Evolutionary conservation across 2,888 invertebrate genomes (phyloP).

Genomic region (Desoria tigrina): DNA sequence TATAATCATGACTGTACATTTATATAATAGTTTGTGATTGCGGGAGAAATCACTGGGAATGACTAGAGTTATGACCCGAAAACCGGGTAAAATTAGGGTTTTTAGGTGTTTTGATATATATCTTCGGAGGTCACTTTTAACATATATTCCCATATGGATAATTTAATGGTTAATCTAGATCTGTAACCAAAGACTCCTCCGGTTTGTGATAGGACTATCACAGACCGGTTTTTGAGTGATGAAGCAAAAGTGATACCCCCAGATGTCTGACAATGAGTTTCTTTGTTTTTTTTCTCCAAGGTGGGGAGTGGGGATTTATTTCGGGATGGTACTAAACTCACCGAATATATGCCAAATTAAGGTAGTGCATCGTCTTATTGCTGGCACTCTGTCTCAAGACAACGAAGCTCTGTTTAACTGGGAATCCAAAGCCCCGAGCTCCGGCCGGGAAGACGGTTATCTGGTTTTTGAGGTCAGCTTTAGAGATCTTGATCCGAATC

Average conservation of each 20-base stretch:
- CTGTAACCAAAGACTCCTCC: too few relatives aligned
- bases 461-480: constrained; percentile 16
- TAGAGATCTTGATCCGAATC: neutral
- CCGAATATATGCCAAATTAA: constrained; percentile 35
- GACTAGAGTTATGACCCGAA: neutral
- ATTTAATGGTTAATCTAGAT: too few relatives aligned
- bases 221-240: too few relatives aligned
- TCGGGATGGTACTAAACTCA: too few relatives aligned
- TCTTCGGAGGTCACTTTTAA: too few relatives aligned
- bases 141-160: too few relatives aligned
- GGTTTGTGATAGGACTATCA: too few relatives aligned
- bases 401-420: constrained; percentile 23
- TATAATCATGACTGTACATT: neutral
- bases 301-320: too few relatives aligned
- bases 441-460: constrained; percentile 30
- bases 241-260: too few relatives aligned
- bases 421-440: constrained; percentile 30
- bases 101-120: too few relatives aligned
- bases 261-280: too few relatives aligned
- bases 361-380: constrained; percentile 19
- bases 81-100: neutral
- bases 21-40: neutral
- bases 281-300: too few relatives aligned
- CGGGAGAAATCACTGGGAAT: neutral
- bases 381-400: constrained; percentile 29